These are phyloP conservation scores for Watsonalla binaria DNA, from an alignment of 2,888 invertebrate species.

Conservation along the genomic window DNA sequence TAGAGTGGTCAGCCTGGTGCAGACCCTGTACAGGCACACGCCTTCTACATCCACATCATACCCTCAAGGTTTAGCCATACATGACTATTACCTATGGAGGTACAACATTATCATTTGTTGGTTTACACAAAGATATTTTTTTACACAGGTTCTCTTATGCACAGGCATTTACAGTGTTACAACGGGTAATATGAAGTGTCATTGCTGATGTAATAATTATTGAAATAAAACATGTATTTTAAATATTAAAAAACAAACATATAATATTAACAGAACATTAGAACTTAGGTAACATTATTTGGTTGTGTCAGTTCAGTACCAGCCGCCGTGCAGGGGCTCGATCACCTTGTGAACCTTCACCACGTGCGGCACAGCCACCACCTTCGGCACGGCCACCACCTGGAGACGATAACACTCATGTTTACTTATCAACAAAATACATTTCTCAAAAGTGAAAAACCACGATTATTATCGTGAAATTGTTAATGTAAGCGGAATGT, in stretches of 20 bases:
- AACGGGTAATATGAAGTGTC: too few species aligned
- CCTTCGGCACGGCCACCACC: constrained; percentile 43
- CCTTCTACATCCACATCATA: too few species aligned
- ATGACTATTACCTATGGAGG: too few species aligned
- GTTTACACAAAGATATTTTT: too few species aligned
- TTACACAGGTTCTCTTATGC: too few species aligned
- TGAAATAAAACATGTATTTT: too few species aligned
- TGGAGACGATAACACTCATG: constrained; percentile 39
- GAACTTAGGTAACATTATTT: constrained; percentile 3
- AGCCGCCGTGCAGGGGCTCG: constrained; percentile 29
- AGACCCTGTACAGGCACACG: too few species aligned
- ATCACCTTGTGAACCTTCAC: constrained; percentile 32
- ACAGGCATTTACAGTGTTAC: too few species aligned
- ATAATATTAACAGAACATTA: constrained; percentile 7
- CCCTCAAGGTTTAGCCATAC: too few species aligned
- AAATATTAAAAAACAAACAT: constrained; percentile 1
- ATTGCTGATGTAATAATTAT: too few species aligned
- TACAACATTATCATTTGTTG: too few species aligned
- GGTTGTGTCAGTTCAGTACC: constrained; percentile 37
- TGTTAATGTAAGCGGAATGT: not conserved
- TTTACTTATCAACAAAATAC: not conserved
- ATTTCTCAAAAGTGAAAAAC: not conserved
- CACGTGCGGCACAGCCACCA: constrained; percentile 42
- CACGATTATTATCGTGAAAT: not conserved
- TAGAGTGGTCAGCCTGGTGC: too few species aligned